These are phyloP conservation scores for Brenthis daphne DNA, from an alignment of 2,888 invertebrate species.

Conservation along the genomic window DNA sequence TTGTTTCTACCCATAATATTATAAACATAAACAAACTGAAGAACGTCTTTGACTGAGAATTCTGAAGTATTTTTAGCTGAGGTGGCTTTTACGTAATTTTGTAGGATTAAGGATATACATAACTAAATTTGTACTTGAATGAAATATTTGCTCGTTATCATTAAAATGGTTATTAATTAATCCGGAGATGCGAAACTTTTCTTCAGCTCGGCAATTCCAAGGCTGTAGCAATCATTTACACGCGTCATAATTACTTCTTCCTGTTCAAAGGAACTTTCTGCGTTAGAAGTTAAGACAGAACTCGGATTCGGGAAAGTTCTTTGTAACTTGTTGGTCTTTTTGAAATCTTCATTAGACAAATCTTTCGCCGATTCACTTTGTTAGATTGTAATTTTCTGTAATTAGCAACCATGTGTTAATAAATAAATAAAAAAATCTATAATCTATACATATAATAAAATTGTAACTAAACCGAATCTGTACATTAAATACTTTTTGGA, in stretches of 20 bases:
- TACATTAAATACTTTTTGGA: too few relatives aligned
- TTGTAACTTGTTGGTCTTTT: conserved; percentile 6
- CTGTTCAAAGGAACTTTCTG: neutral
- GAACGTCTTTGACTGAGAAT: too few relatives aligned
- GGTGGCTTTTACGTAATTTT: too few relatives aligned
- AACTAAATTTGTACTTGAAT: neutral
- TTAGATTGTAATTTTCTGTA: too few relatives aligned
- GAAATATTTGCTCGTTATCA: neutral
- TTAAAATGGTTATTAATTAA: conserved; percentile 10
- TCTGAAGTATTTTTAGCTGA: too few relatives aligned
- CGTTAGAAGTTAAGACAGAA: neutral
- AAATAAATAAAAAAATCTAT: too few relatives aligned
- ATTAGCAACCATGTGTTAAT: too few relatives aligned
- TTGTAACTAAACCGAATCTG: too few relatives aligned
- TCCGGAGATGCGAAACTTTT: neutral
- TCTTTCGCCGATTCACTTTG: neutral
- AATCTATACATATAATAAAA: too few relatives aligned
- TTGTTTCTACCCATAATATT: too few relatives aligned
- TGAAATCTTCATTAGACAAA: neutral
- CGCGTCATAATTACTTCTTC: conserved; percentile 20
- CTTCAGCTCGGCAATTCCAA: neutral
- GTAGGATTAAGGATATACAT: neutral
- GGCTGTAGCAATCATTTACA: conserved; percentile 12
- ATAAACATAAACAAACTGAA: too few relatives aligned
- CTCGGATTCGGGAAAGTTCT: neutral